Conservation (phyloP, 2,888 invertebrate genomes). For the Drosophila paranaensis region DNA sequence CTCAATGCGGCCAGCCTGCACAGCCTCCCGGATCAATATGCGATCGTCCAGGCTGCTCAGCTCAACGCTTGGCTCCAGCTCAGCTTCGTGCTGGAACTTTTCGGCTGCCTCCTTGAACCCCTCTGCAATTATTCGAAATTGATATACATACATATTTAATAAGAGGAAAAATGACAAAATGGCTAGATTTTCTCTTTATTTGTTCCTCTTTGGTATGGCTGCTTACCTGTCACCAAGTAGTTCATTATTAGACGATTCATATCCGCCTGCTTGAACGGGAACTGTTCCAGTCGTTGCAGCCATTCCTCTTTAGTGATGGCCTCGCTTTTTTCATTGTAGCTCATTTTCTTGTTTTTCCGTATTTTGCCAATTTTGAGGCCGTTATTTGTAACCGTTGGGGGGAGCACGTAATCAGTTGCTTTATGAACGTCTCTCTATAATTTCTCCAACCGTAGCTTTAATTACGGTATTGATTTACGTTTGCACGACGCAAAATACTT, state of each 20-base stretch:
- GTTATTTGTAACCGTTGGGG: conserved; percentile 57
- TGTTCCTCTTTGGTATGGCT: fast-evolving
- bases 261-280: conserved; percentile 94
- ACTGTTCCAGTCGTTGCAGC: conserved; percentile 83
- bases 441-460: conserved; percentile 4
- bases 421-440: neutral
- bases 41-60: conserved; percentile 95
- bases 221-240: conserved; percentile 96
- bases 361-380: conserved; percentile 84
- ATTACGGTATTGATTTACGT: conserved; percentile 11
- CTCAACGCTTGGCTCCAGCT: conserved; percentile 91
- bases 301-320: conserved; percentile 84
- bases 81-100: conserved; percentile 97
- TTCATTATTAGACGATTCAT: conserved; percentile 99
- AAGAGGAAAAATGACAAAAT: neutral
- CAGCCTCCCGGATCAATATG: conserved; percentile 96
- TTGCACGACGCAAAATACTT: conserved; percentile 12
- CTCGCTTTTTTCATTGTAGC: conserved; percentile 84
- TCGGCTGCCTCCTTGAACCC: conserved; percentile 98
- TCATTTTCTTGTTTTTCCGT: conserved; percentile 83
- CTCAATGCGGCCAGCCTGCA: conserved; percentile 95
- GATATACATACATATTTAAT: conserved; percentile 5
- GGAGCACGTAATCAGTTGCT: conserved; percentile 25
- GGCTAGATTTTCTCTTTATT: neutral
- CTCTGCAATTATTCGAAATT: conserved; percentile 86